These are phyloP conservation scores for Chlorodrepanis virens DNA, from an alignment of 2,113 vertebrate genomes.

Conservation along the genomic window DNA sequence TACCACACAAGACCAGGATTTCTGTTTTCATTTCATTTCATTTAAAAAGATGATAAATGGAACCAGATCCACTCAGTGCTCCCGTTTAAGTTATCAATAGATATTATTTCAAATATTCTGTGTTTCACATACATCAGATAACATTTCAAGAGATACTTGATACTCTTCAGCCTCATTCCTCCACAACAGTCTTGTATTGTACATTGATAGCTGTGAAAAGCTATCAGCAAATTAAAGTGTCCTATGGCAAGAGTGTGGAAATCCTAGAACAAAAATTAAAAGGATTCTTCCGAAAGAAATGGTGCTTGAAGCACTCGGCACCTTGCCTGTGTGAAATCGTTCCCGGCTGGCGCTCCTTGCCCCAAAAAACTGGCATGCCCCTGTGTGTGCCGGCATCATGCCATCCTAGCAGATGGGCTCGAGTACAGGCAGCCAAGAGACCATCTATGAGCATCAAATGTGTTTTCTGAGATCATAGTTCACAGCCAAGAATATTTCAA, in stretches of 20 bases:
- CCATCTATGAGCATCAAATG: constrained; percentile 50
- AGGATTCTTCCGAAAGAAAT: not conserved
- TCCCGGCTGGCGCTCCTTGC: not conserved
- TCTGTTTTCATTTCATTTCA: not conserved
- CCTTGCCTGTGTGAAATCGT: not conserved
- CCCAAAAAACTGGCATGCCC: not conserved
- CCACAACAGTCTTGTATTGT: not conserved
- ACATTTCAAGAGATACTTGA: not conserved
- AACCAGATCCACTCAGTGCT: not conserved
- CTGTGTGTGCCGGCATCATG: not conserved
- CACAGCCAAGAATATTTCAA: constrained; percentile 50
- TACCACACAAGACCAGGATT: not conserved
- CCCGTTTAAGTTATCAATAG: not conserved
- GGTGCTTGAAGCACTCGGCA: not conserved
- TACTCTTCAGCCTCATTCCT: not conserved
- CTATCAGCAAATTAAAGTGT: not conserved
- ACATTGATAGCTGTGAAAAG: not conserved
- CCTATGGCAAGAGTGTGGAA: not conserved
- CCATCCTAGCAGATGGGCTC: constrained; percentile 54
- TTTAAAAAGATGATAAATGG: not conserved
- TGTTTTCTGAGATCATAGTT: constrained; percentile 38
- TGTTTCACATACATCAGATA: not conserved
- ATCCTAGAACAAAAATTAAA: constrained; percentile 2
- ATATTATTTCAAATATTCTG: not conserved
- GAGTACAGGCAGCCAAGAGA: constrained; percentile 22